Base-by-base conservation (phyloP, 1,140 invertebrate genomes). In the Melitaea cinxia region DNA sequence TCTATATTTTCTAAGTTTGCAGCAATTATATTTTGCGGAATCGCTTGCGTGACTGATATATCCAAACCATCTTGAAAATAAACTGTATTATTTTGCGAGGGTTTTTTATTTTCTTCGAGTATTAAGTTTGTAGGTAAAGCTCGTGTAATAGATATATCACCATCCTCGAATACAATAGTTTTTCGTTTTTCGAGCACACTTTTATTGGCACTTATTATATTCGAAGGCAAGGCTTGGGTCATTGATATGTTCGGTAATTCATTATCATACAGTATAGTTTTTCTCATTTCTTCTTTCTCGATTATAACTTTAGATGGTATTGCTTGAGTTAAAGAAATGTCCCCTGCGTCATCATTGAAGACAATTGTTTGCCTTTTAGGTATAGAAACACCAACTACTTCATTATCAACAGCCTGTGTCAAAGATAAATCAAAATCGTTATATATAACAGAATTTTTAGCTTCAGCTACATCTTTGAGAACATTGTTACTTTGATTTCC, bases 81-180 rank as follows among this genome's bases (percentile, higher is more conserved):
- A n/a, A 65, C 52, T 14, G 55, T 65, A 37, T 59, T 65, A 24
- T 65, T 14, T 23, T 57, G 33, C 6, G 62, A 64, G 5, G 26
- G 21, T 12, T 54, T 33, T 17, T 10, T 19, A 26, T 21, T 55
- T 5, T 65, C 26, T 50, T 56, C 54, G 7, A 65, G 24, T 55
- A 72, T 24, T 50, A 76, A 52, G 66, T 78, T 74, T 24, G 68
- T 23, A 1, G 70, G 72, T 53, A 83, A 19, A 26, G 73, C 72
- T 53, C 76, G 73, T 26, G 81, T 78, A 1, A 82, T 72, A n/a
- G 78, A 85, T 12, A 83, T 77, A 39, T 83, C 53, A 19, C 75
- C 72, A 30, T 73, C 63, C 15, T 75, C 71, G 67, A 63, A 80
- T 4, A 78, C 63, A 42, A 74, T 75, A 24, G 72, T 73, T 19